These are phyloP conservation scores for Pectinophora gossypiella DNA, from an alignment of 1,140 invertebrate species.

Conservation along the genomic window DNA sequence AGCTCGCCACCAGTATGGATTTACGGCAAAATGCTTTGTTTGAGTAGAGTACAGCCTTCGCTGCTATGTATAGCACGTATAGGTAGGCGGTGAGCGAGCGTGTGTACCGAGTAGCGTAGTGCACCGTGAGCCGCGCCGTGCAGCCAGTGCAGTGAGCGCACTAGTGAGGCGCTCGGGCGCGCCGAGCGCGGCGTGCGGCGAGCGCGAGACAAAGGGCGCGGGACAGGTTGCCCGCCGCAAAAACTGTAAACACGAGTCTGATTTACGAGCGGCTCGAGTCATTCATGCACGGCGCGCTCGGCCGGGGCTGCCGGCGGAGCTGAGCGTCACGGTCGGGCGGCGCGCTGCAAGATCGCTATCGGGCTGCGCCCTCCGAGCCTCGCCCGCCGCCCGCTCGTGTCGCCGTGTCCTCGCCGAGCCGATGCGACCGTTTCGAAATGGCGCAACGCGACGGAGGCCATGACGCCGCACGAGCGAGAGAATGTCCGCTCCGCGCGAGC, in stretches of 20 bases:
- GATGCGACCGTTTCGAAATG: constrained; percentile 66
- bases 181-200: constrained; percentile 37
- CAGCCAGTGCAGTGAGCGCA: neutral
- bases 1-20: constrained; percentile 45
- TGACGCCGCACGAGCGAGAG: constrained; percentile 64
- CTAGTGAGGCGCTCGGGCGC: constrained; percentile 13
- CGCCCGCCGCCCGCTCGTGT: constrained; percentile 39
- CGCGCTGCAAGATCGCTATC: constrained; percentile 58
- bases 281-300: constrained; percentile 43
- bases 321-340: constrained; percentile 61
- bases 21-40: constrained; percentile 70
- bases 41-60: constrained; percentile 68
- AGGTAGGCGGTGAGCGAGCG: constrained; percentile 37
- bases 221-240: constrained; percentile 50
- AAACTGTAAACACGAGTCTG: constrained; percentile 67
- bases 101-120: constrained; percentile 47
- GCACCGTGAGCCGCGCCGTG: constrained; percentile 36
- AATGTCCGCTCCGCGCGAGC: constrained; percentile 57
- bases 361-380: no score
- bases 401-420: constrained; percentile 44
- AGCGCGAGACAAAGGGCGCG: constrained; percentile 48
- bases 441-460: constrained; percentile 68
- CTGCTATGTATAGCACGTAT: constrained; percentile 60
- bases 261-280: constrained; percentile 49
- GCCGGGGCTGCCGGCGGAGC: constrained; percentile 24